Evolutionary conservation across 2,113 vertebrate species (phyloP).

Genomic region (Crotophaga sulcirostris): DNA sequence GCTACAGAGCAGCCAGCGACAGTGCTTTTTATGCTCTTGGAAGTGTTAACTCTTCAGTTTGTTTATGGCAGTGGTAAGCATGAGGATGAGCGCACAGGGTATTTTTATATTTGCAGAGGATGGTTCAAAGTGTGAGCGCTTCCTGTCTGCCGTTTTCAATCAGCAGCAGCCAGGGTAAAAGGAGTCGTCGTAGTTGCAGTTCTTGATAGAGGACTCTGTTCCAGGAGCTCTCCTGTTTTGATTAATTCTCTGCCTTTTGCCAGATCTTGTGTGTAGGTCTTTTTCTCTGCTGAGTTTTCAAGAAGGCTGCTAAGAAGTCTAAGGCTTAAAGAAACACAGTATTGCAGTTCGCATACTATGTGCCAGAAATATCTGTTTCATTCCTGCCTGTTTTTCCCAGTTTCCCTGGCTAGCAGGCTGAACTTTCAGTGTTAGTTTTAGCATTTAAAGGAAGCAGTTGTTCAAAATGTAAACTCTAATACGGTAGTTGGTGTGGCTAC

Average conservation of each 20-base stretch:
- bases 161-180: neutral
- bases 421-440: neutral
- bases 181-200: neutral
- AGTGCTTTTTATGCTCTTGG: neutral
- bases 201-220: neutral
- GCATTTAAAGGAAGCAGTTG: neutral
- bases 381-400: neutral
- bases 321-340: neutral
- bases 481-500: neutral
- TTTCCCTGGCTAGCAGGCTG: neutral
- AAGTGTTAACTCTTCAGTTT: neutral
- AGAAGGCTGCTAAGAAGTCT: neutral
- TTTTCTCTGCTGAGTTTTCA: neutral
- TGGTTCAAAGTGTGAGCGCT: neutral
- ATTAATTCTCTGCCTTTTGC: neutral
- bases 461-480: neutral
- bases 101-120: neutral
- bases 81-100: neutral
- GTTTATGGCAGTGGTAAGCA: neutral
- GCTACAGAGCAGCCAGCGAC: neutral
- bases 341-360: neutral
- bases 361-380: neutral
- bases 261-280: neutral
- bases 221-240: neutral
- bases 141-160: neutral